phyloP scores from a whole-genome alignment of 2,113 vertebrate species.

The Phocoena phocoena region DNA sequence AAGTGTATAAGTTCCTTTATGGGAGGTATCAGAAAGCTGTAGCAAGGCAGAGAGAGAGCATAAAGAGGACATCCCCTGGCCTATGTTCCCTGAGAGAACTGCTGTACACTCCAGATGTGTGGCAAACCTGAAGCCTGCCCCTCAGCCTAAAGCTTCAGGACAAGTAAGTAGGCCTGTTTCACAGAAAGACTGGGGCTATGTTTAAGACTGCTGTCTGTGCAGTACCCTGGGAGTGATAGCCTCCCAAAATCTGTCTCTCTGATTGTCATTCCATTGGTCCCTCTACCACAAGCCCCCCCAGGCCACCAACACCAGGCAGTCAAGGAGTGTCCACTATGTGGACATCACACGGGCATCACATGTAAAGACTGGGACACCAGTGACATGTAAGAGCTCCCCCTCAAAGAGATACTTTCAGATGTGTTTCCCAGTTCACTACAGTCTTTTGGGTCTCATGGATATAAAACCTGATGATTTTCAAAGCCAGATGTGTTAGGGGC shows the following conservation, averaged over 20 bases:
- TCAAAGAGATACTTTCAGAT: background rate
- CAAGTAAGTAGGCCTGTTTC: background rate
- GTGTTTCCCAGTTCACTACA: background rate
- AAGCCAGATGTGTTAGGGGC: background rate
- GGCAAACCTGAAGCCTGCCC: background rate
- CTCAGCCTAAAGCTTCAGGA: background rate
- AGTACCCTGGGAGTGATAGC: background rate
- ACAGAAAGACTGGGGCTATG: background rate
- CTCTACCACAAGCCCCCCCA: background rate
- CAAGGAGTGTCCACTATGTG: background rate
- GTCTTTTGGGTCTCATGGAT: background rate
- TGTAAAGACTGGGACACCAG: background rate
- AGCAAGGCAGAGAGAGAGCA: background rate
- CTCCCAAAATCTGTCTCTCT: background rate
- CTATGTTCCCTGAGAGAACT: background rate
- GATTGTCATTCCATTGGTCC: background rate
- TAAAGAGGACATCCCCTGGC: background rate
- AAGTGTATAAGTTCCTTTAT: background rate
- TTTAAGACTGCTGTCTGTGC: background rate
- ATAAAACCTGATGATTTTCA: background rate
- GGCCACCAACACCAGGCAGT: background rate
- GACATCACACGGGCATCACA: background rate
- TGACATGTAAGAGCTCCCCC: background rate
- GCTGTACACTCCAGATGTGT: background rate
- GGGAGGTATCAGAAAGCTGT: background rate